phyloP scores from a whole-genome alignment of 2,888 invertebrate genomes.

The Phengaris alcon region DNA sequence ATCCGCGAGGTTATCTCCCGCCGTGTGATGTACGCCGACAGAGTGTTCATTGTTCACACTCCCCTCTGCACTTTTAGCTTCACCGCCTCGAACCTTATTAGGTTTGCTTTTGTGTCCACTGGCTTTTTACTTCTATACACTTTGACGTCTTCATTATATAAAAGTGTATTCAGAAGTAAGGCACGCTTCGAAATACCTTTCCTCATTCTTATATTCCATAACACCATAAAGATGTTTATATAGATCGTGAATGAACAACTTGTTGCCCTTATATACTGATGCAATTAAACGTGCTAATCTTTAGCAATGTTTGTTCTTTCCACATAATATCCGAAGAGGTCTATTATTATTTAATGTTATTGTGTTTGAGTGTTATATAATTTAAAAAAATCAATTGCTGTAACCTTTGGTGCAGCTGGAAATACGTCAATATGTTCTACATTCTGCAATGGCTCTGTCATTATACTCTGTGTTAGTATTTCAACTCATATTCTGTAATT shows the following conservation, averaged over 20 bases:
- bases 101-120: conserved; percentile 1
- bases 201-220: background rate
- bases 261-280: background rate
- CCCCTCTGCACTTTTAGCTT: conserved; percentile 17
- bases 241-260: background rate
- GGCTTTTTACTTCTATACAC: background rate
- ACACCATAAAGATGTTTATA: background rate
- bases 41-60: conserved; percentile 17
- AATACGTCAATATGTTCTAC: background rate
- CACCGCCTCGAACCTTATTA: conserved; percentile 12
- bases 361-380: conserved; percentile 17
- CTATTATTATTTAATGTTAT: conserved; percentile 9
- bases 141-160: background rate
- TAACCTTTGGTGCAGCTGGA: conserved; percentile 12
- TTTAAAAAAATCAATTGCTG: background rate
- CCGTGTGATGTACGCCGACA: conserved; percentile 24
- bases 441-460: conserved; percentile 6
- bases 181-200: background rate
- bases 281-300: conserved; percentile 24
- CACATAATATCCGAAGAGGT: conserved; percentile 11
- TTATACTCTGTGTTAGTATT: background rate
- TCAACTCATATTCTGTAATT: background rate
- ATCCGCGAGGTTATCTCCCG: conserved; percentile 27
- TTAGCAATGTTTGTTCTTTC: conserved; percentile 26
- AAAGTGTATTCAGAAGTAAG: background rate